Base-by-base conservation (phyloP, 2,113 vertebrate genomes). In the Corythoichthys intestinalis region DNA sequence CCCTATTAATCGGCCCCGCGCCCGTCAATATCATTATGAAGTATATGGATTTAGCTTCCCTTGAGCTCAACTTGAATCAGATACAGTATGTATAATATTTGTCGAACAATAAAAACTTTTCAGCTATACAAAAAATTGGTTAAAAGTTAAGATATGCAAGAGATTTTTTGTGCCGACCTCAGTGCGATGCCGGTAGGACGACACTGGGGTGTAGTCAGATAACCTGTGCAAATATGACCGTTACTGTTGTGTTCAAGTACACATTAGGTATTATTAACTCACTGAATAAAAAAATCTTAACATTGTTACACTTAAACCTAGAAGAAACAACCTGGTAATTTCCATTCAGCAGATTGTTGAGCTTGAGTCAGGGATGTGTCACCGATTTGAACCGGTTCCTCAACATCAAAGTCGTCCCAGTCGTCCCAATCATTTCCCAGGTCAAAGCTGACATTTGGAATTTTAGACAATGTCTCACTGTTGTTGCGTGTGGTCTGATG, bases 391-490 rank as follows among this genome's bases (percentile, higher is more conserved):
- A 97, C 88, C 73, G 90, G 89, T 13, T 93, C 94, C 74, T 96
- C 93, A 74, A 98, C 93, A 79, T 93, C 93, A 93, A 94, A 97
- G 84, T 95, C 86, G 14, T 93, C 92, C 96, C 94, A 96, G 85
- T 94, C 84, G 49, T 96, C 94, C 87, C 92, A 89, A n/a, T 91
- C 87, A 28, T 80, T 83, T 87, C 91, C 93, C 12, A 95, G 90
- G 81, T 97, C 94, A 82, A 94, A 95, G 83, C 79, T 92, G 73
- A 94, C 86, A 71, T 85, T 81, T 13, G 91, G 86, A 73, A 80
- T 65, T 77, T 88, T 92, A 78, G 87, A 83, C 76, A 87, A 86
- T 79, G 88, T 86, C 49, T 69, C 70, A 8, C 56, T 80, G 63
- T 52, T 77, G 38, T 69, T 85, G 77, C 85, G 78, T 78, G 73